phyloP scores from a whole-genome alignment of 2,113 vertebrate genomes.

The Paramisgurnus dabryanus region DNA sequence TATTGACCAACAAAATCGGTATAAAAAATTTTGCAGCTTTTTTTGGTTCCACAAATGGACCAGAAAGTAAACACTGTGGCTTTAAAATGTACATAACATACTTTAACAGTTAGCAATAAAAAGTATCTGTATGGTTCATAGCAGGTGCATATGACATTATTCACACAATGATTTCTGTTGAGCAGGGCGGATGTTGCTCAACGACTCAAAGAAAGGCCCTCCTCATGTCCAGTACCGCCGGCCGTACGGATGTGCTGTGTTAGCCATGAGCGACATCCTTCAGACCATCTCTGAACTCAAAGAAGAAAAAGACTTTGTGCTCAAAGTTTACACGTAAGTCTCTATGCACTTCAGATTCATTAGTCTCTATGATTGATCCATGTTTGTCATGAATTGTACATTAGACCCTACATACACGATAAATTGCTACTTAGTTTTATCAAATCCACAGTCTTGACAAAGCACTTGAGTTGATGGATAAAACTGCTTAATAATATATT shows the following conservation, averaged over 20 bases:
- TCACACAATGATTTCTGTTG: neutral
- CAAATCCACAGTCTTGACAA: neutral
- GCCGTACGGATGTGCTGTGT: slow-evolving; percentile 91
- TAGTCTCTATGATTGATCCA: neutral
- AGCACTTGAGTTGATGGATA: slow-evolving; percentile 6
- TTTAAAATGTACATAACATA: no score
- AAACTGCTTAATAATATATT: slow-evolving; percentile 1
- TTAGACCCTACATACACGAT: no score
- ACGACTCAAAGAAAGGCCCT: slow-evolving; percentile 95
- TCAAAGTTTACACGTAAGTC: slow-evolving; percentile 98
- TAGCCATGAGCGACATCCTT: slow-evolving; percentile 91
- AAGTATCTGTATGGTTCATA: no score
- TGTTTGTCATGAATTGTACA: neutral
- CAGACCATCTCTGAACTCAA: slow-evolving; percentile 92
- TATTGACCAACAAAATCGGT: no score
- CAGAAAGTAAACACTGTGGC: no score
- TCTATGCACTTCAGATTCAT: slow-evolving; percentile 7
- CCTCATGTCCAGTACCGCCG: slow-evolving; percentile 89
- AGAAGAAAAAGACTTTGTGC: slow-evolving; percentile 97
- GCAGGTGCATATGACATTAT: no score
- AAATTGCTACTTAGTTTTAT: neutral
- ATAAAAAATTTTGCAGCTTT: no score
- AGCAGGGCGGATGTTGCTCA: slow-evolving; percentile 91
- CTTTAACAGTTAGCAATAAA: no score
- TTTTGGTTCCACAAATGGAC: no score